Evolutionary conservation across 1,140 invertebrate species (phyloP), one percentile per base, ranked within the genome.

Genomic region (Helicoverpa zea): DNA sequence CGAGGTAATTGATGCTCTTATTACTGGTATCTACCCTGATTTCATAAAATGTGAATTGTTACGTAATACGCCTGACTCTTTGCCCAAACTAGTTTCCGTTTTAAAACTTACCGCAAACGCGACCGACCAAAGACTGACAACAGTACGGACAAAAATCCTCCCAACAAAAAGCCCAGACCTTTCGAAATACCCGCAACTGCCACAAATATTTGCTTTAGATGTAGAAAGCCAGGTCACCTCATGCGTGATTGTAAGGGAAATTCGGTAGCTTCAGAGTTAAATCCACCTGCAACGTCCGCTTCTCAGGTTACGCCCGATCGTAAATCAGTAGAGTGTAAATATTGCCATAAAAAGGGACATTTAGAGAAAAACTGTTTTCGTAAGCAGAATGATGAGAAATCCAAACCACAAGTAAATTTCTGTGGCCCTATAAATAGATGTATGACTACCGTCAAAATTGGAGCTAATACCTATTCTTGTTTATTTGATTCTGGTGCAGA

Each of bases 11-110:
- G 84, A 84, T 12, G 82, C 84, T 2, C 10, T 87, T 18, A 72
- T 87, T 0, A 85, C 86, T 74, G 86, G 86, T 85, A 85, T 87
- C 80, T 83, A 85, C 72, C 82, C 79, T 47, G 84, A 85, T 51
- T 80, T 47, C 81, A 83, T 87, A 64, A 54, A 81, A 13, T 81
- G 79, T 12, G 86, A 87, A 63, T 74, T 87, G 23, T 68, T 87
- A 59, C 47, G 84, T 30, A 81, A 85, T 75, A 87, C 84, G 3
- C 83, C 83, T 11, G 64, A 81, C 3, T 82, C 81, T 0, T 80
- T 84, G 52, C 81, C 81, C 18, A 84, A 78, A 35, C 23, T 86
- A 75, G 58, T 87, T 12, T 83, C 77, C 35, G 80, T 87, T 59
- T 70, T 85, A 85, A 85, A 84, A 87, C 86, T 11, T 85, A 73